phyloP scores from a whole-genome alignment of 1,140 invertebrate species.

The Tetragonula clypearis region DNA sequence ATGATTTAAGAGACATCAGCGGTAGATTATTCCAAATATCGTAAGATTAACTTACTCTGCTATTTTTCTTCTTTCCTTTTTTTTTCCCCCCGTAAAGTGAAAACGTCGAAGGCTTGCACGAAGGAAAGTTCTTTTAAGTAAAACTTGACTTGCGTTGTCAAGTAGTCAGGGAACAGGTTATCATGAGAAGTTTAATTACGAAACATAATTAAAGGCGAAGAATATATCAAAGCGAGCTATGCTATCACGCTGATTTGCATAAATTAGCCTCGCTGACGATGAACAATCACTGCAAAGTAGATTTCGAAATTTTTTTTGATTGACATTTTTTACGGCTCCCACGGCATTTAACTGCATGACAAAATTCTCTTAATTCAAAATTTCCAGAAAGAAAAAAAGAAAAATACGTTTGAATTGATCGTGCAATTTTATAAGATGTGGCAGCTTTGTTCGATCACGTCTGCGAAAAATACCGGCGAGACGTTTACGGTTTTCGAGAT shows the following conservation, averaged over 20 bases:
- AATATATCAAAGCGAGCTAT: not conserved
- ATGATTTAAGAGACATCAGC: no score
- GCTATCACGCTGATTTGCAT: not conserved
- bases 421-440: not conserved
- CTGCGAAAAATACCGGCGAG: not conserved
- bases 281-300: no score
- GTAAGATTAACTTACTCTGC: not conserved
- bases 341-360: not conserved
- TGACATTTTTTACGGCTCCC: no score
- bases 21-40: not conserved
- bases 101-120: not conserved
- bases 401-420: not conserved
- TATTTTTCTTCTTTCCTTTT: not conserved
- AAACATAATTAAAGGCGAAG: not conserved
- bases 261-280: no score
- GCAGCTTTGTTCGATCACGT: not conserved
- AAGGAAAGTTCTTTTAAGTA: not conserved
- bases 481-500: not conserved
- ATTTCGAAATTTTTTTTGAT: not conserved
- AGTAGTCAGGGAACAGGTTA: not conserved
- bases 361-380: not conserved
- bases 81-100: not conserved
- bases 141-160: not conserved
- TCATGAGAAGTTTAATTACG: constrained; percentile 5
- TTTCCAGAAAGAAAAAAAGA: not conserved